Percentiles rank a stretch among this genome's conserved stretches.
phyloP scores from a whole-genome alignment of 2,888 invertebrate genomes.

The Drosophila lutescens region DNA sequence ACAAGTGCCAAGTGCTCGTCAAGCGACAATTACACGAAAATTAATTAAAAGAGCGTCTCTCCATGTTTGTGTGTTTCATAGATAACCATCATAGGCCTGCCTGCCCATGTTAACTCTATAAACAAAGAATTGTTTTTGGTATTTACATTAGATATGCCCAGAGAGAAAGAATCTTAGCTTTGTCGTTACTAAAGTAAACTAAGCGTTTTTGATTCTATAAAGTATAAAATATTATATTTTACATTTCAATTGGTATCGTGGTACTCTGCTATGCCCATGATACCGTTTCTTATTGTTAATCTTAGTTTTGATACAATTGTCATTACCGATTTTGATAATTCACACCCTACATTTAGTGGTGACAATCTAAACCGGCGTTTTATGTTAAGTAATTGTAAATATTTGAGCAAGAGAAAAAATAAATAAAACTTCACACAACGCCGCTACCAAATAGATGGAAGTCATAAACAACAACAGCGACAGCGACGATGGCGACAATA shows the following conservation, averaged over 20 bases:
- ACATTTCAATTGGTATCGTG: too few relatives aligned
- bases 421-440: slow-evolving; percentile 51
- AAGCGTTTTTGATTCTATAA: too few relatives aligned
- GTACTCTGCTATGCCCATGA: too few relatives aligned
- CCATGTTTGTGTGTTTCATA: background rate
- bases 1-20: slow-evolving; percentile 66
- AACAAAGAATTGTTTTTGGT: background rate
- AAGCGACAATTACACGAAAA: slow-evolving; percentile 77
- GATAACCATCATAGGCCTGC: slow-evolving; percentile 17
- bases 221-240: too few relatives aligned
- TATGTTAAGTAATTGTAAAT: slow-evolving; percentile 75
- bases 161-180: too few relatives aligned
- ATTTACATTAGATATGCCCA: background rate
- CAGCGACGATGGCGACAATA: slow-evolving; percentile 61
- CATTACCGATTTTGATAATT: background rate
- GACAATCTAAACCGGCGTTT: slow-evolving; percentile 2
- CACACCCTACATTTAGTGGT: background rate
- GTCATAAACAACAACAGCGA: slow-evolving; percentile 18
- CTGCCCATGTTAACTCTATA: background rate
- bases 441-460: slow-evolving; percentile 41
- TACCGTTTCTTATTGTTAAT: too few relatives aligned
- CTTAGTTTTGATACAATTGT: background rate
- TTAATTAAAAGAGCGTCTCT: slow-evolving; percentile 65
- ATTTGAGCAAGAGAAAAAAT: slow-evolving; percentile 51
- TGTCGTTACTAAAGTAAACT: too few relatives aligned